Conservation (phyloP, 2,888 invertebrate species). For the Serrognathus titanus region DNA sequence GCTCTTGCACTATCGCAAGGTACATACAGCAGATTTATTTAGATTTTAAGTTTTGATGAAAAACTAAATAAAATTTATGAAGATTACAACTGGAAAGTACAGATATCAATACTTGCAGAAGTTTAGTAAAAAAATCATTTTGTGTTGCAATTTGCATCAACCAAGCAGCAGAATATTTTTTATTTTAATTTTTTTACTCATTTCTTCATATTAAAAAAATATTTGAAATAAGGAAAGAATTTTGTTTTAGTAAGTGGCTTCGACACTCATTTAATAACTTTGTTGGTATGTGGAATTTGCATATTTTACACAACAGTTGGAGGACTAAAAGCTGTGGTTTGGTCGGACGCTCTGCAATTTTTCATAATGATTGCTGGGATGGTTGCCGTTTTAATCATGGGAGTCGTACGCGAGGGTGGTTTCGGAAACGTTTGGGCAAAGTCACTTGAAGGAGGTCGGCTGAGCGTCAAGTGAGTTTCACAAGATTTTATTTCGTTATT, state of each 20-base stretch:
- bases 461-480: constrained; percentile 47
- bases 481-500: neutral
- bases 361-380: constrained; percentile 55
- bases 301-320: constrained; percentile 74
- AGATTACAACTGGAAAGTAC: no score
- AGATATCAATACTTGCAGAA: no score
- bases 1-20: constrained; percentile 67
- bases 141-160: no score
- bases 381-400: constrained; percentile 56
- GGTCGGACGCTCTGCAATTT: constrained; percentile 61
- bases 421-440: constrained; percentile 57
- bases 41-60: no score
- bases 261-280: constrained; percentile 61
- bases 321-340: constrained; percentile 65
- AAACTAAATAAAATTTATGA: no score
- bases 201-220: no score
- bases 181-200: no score
- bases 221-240: no score
- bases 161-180: no score
- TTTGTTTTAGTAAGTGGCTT: constrained; percentile 62
- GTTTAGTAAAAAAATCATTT: no score
- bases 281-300: constrained; percentile 66
- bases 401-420: constrained; percentile 56
- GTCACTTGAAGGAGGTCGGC: constrained; percentile 54
- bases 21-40: constrained; percentile 46